Base-by-base conservation (phyloP, 2,113 vertebrate genomes). In the Speoplatyrhinus poulsoni region DNA sequence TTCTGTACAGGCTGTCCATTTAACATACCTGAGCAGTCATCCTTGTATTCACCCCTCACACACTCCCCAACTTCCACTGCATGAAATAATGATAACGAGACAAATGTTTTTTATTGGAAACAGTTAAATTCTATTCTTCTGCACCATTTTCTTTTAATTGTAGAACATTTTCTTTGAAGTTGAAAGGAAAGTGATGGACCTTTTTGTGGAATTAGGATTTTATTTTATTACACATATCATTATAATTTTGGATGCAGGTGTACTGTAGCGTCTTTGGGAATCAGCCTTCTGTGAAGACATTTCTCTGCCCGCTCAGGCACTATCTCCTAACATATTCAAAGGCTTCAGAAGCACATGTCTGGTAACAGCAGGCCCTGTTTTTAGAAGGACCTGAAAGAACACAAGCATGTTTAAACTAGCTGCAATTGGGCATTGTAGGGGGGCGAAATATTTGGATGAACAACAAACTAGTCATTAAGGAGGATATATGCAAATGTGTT, bases 81-180 rank as follows among this genome's bases (percentile, higher is more conserved):
- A 80, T 82, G 80, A 66, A 72, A 88, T 83, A 73, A 65, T 85
- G 81, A 86, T 90, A 86, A 90, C 88, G 78, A 85, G 72, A 87
- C 72, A 77, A 83, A 82, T 86, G 82, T 82, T 87, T 88, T 83
- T 83, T 88, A 88, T 85, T 66, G 68, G 46, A 72, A 19, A 10
- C 69, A 55, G 83, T 82, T 81, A 70, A 71, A 58, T 78, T 71
- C 61, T 53, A 70, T 77, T 84, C 76, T 78, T 77, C 61, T 74
- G 69, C 72, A 84, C 82, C 73, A 80, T 82, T 83, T 78, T 77
- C 64, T 85, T 85, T 89, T 92, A 93, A 93, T 93, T 93, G 88
- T 92, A 85, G 75, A 82, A 70, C 73, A 67, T 76, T 67, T 90
- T 88, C 88, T 92, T 92, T 92, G 91, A 92, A 87, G 91, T 93